These are phyloP conservation scores for Calephelis perditalis DNA, from an alignment of 2,888 invertebrate genomes.

Conservation along the genomic window DNA sequence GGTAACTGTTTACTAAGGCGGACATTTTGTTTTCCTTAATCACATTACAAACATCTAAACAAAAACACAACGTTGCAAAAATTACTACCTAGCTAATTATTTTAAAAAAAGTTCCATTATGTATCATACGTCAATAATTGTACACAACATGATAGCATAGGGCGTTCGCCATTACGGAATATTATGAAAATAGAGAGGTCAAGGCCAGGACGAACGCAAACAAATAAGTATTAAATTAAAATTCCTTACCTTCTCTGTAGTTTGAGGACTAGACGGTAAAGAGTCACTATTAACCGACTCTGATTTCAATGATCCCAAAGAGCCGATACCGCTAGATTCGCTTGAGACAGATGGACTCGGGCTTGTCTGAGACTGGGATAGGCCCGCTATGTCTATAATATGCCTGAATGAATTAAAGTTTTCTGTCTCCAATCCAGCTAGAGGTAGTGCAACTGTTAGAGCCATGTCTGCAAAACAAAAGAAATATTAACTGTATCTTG, in stretches of 20 bases:
- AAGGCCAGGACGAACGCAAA: constrained; percentile 75
- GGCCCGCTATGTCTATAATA: constrained; percentile 73
- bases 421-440: constrained; percentile 75
- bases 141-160: constrained; percentile 66
- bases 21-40: constrained; percentile 18
- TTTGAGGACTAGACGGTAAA: constrained; percentile 73
- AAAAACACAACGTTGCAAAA: constrained; percentile 1
- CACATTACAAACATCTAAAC: constrained; percentile 14
- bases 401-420: constrained; percentile 71
- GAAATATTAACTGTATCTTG: constrained; percentile 51
- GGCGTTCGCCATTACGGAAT: constrained; percentile 75
- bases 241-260: constrained; percentile 68
- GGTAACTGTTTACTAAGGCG: constrained; percentile 19
- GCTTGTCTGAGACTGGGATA: constrained; percentile 69
- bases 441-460: constrained; percentile 79
- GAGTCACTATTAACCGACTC: constrained; percentile 71
- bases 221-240: constrained; percentile 49
- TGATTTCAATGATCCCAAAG: constrained; percentile 73
- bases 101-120: constrained; percentile 49
- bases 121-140: constrained; percentile 50
- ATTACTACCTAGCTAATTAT: background rate
- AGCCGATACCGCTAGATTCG: constrained; percentile 81
- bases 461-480: constrained; percentile 75
- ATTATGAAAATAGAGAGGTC: constrained; percentile 78
- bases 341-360: constrained; percentile 78